These are phyloP conservation scores for Procambarus virginalis DNA, from an alignment of 1,140 invertebrate genomes.

Conservation along the genomic window DNA sequence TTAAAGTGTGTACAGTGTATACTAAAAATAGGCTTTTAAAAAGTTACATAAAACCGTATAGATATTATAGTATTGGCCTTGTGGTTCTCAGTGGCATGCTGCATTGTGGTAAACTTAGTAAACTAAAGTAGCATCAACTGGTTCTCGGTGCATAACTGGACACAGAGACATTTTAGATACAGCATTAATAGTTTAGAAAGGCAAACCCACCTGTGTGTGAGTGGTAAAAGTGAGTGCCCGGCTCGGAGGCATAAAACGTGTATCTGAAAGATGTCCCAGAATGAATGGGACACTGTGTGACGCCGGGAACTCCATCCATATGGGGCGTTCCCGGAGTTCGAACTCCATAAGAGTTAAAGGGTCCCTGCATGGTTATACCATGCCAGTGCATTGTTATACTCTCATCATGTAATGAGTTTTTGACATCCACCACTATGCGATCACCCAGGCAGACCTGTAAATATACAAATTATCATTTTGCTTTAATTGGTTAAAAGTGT, in stretches of 20 bases:
- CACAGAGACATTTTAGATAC: no score
- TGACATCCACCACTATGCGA: slow-evolving; percentile 87
- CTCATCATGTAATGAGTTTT: slow-evolving; percentile 86
- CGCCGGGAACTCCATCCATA: slow-evolving; percentile 91
- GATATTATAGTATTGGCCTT: no score
- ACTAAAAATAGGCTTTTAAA: no score
- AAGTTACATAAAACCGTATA: no score
- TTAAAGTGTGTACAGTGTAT: no score
- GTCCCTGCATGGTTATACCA: slow-evolving; percentile 77
- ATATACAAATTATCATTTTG: background rate
- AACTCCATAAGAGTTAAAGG: slow-evolving; percentile 72
- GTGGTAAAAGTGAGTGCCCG: slow-evolving; percentile 92
- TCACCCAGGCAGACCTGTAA: slow-evolving; percentile 88
- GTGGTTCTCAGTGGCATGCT: no score
- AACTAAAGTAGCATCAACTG: no score
- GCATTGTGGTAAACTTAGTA: no score
- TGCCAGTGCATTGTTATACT: slow-evolving; percentile 91
- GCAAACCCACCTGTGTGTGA: slow-evolving; percentile 82
- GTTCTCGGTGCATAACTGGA: no score
- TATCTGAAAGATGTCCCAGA: slow-evolving; percentile 84
- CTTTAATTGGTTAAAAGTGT: no score
- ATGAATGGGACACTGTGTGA: slow-evolving; percentile 92
- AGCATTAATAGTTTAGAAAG: no score
- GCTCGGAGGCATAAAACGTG: slow-evolving; percentile 73
- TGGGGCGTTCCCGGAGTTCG: slow-evolving; percentile 85